Conservation (phyloP, 2,888 invertebrate species). For the Cosmia pyralina region DNA sequence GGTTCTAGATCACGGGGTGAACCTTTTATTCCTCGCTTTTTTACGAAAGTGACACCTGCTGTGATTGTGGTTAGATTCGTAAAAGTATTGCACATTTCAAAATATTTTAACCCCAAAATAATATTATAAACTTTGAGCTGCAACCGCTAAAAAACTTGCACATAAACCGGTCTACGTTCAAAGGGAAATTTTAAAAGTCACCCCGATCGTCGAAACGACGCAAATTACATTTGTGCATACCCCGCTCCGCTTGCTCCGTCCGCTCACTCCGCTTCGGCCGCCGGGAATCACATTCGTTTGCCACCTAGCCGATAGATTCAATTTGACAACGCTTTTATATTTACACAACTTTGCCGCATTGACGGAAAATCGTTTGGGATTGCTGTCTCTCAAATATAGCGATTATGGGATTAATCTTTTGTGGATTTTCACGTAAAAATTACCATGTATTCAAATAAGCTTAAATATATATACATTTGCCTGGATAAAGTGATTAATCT, state of each 20-base stretch:
- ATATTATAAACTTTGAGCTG: constrained; percentile 15
- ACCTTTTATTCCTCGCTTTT: neutral
- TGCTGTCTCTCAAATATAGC: constrained; percentile 8
- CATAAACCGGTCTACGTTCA: constrained; percentile 42
- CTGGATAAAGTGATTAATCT: neutral
- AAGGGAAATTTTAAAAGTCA: constrained; percentile 60
- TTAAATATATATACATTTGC: neutral
- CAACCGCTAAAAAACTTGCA: constrained; percentile 34
- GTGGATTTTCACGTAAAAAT: neutral
- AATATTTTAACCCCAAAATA: constrained; percentile 10
- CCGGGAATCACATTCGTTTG: constrained; percentile 60
- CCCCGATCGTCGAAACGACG: constrained; percentile 46
- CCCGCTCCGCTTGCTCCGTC: constrained; percentile 23
- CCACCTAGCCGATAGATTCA: constrained; percentile 55
- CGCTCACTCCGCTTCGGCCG: constrained; percentile 26
- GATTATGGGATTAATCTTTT: neutral
- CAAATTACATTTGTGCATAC: constrained; percentile 58
- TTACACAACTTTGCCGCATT: constrained; percentile 38
- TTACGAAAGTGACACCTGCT: neutral
- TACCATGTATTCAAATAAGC: neutral
- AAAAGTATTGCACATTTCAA: neutral
- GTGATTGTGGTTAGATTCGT: neutral
- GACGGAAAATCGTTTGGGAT: constrained; percentile 40
- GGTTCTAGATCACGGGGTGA: neutral
- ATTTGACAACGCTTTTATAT: constrained; percentile 62